A percentile compares a stretch with the other conserved stretches of the same genome.
phyloP scores from a whole-genome alignment of 2,797 vertebrate species.

The Numenius phaeopus region DNA sequence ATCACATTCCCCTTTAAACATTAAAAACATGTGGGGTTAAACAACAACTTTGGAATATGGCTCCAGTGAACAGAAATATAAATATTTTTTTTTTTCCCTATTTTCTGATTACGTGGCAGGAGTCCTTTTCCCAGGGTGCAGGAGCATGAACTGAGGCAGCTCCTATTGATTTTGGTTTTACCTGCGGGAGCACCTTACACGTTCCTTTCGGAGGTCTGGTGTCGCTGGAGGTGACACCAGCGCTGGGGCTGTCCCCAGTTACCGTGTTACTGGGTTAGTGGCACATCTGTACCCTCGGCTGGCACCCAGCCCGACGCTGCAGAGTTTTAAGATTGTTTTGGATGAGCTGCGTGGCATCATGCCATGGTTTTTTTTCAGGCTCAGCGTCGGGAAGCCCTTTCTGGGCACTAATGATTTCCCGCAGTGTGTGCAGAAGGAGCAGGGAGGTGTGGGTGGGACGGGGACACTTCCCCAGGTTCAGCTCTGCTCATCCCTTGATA shows the following conservation, averaged over 20 bases:
- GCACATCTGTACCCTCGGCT: not conserved
- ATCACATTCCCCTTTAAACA: not conserved
- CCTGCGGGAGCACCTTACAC: not conserved
- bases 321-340: not conserved
- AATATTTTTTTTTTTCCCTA: no score
- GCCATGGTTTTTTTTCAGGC: not conserved
- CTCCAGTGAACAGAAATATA: not conserved
- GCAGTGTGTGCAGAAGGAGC: accelerated
- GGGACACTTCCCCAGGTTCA: not conserved
- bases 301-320: not conserved
- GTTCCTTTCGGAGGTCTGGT: accelerated
- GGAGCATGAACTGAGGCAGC: not conserved
- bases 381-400: accelerated
- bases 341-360: not conserved
- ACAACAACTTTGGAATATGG: not conserved
- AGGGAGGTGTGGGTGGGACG: not conserved
- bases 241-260: not conserved
- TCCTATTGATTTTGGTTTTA: accelerated
- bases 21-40: not conserved
- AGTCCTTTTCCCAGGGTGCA: not conserved
- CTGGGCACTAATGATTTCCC: not conserved
- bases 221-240: not conserved
- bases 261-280: conserved; percentile 18
- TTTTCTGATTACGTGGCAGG: not conserved
- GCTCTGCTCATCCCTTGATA: not conserved